Evolutionary conservation across 2,888 invertebrate genomes (phyloP).

Genomic region (Anoplius nigerrimus): DNA sequence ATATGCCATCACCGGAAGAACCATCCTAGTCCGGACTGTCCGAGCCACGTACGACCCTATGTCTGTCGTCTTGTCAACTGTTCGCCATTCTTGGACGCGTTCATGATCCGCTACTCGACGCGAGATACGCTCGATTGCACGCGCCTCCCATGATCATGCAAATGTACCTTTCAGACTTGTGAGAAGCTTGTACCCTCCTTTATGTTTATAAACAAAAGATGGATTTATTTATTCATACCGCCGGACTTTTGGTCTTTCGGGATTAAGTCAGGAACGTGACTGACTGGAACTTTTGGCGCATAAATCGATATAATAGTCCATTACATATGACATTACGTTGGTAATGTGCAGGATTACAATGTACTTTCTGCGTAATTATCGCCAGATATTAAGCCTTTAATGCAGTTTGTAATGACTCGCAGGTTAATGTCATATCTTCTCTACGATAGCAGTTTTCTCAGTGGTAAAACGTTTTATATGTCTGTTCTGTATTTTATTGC

Average conservation of each 20-base stretch:
- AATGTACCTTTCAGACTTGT: not conserved
- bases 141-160: slow-evolving; percentile 36
- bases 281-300: no score
- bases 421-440: no score
- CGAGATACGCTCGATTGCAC: slow-evolving; percentile 39
- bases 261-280: not conserved
- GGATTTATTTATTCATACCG: not conserved
- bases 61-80: not conserved
- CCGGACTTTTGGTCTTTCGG: not conserved
- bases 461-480: no score
- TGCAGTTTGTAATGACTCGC: no score
- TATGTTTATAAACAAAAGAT: not conserved
- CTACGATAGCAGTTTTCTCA: no score
- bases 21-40: slow-evolving; percentile 51
- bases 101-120: slow-evolving; percentile 21
- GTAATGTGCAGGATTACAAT: no score
- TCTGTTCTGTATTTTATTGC: no score
- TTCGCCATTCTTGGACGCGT: slow-evolving; percentile 41
- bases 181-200: not conserved
- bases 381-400: no score
- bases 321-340: no score
- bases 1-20: slow-evolving; percentile 66
- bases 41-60: slow-evolving; percentile 35
- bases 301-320: no score
- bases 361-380: no score